Evolutionary conservation across 2,797 vertebrate species (phyloP).

Genomic region (Propithecus deckenii): DNA sequence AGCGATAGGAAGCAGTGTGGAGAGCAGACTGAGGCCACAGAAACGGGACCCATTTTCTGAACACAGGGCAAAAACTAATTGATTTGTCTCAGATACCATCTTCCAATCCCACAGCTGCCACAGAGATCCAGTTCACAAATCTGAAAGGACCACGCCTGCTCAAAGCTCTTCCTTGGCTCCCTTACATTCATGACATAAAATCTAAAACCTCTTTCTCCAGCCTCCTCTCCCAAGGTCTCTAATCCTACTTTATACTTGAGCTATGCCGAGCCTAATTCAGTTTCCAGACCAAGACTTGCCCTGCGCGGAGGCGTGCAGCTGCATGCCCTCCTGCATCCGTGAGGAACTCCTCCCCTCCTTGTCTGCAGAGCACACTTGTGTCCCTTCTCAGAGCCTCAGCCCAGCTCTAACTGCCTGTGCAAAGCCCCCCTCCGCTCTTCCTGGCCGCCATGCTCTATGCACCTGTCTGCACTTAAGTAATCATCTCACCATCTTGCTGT

Average conservation of each 20-base stretch:
- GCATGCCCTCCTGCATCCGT: not conserved
- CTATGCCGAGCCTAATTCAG: not conserved
- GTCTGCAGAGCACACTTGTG: not conserved
- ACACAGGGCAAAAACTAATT: not conserved
- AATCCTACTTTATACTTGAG: not conserved
- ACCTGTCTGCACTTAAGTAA: not conserved
- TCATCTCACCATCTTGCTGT: not conserved
- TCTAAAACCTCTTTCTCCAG: not conserved
- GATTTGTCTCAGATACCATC: not conserved
- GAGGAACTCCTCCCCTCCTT: not conserved
- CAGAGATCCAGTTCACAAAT: not conserved
- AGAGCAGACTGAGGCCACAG: not conserved
- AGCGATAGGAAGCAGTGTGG: not conserved
- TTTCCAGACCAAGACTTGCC: not conserved
- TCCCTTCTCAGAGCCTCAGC: not conserved
- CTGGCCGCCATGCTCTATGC: not conserved
- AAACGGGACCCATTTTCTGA: slow-evolving; percentile 41
- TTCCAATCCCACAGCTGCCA: not conserved
- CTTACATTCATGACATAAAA: not conserved
- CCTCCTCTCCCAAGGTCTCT: not conserved
- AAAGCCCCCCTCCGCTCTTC: not conserved
- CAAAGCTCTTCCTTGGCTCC: not conserved
- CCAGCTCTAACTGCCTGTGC: not conserved
- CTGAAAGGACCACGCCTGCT: not conserved
- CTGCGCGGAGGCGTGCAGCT: not conserved